Percentiles rank a stretch among this genome's conserved stretches.
Evolutionary conservation across 2,113 vertebrate genomes (phyloP).

Genomic region (Trogon melanurus): DNA sequence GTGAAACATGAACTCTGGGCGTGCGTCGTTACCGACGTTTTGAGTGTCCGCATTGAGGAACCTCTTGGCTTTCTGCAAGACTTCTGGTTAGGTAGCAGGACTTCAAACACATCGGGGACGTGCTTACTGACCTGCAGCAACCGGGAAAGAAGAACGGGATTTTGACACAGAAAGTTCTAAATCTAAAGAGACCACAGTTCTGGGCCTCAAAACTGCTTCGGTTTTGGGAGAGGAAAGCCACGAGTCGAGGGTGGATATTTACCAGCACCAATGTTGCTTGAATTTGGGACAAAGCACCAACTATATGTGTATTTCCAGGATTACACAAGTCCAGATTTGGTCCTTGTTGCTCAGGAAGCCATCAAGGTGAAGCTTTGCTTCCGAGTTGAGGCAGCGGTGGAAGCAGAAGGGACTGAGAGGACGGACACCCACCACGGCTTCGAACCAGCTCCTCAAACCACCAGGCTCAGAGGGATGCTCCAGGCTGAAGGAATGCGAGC

Average conservation of each 20-base stretch:
- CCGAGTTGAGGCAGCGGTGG: neutral
- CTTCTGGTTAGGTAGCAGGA: neutral
- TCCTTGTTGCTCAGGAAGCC: neutral
- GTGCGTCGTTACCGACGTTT: neutral
- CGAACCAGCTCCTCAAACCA: neutral
- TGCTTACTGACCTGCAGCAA: neutral
- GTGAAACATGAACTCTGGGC: conserved; percentile 15
- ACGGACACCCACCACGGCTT: neutral
- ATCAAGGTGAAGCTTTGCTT: fast-evolving
- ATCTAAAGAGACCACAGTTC: neutral
- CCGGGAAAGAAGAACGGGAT: fast-evolving
- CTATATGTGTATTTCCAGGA: fast-evolving
- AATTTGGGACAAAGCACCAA: neutral
- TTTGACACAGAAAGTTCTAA: neutral
- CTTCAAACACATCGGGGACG: fast-evolving
- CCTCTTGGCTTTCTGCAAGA: neutral
- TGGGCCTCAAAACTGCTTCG: neutral
- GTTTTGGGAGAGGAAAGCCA: neutral
- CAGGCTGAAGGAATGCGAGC: neutral
- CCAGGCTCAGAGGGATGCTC: neutral
- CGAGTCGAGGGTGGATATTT: neutral
- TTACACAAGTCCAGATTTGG: neutral
- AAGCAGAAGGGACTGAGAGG: neutral
- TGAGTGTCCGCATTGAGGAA: neutral
- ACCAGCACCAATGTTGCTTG: fast-evolving